Evolutionary conservation across 2,113 vertebrate genomes (phyloP), one percentile per base, ranked within the genome.

Genomic region (Nothocercus julius): DNA sequence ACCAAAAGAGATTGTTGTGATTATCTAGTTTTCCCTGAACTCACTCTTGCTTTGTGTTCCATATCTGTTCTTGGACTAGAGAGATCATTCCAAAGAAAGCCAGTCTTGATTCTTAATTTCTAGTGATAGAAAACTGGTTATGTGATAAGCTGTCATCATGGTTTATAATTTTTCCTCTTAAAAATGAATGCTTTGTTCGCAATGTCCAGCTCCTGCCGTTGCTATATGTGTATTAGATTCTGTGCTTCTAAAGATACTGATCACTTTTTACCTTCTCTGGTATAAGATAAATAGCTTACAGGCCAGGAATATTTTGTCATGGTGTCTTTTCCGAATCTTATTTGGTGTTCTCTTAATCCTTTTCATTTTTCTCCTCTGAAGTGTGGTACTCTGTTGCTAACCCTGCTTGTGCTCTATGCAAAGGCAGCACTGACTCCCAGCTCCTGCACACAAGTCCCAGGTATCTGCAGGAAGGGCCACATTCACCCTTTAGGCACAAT

Each of bases 341-440:
- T 21, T 21, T 53, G 7, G 13, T 9, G 13, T 36, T 19, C 21
- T 32, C 19, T n/a, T 15, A 56, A 54, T 16, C 38, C 53, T 42
- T 13, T 40, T 20, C 20, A 25, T 34, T 58, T 44, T 49, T 45
- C 8, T 49, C 58, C 27, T 11, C 11, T 1, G 2, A 38, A 76
- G 28, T 8, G 0, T 2, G 2, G 49, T 22, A 7, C 11, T 28
- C n/a, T 11, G 1, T 24, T 17, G 53, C 40, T 49, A 64, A 42
- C 24, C 27, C 77, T 66, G n/a, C 40, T 80, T 5, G 38, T 2
- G 1, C 64, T 13, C 40, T n/a, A 27, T 7, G 3, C 1, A 0
- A 0, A 3, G 38, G 40, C 56, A 70, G 74, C 36, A 4, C 53
- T 6, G 36, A 20, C 10, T 15, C 77, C 2, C 66, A 0, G 36